phyloP scores from a whole-genome alignment of 2,797 vertebrate species.

The Chaenodraco wilsoni region DNA sequence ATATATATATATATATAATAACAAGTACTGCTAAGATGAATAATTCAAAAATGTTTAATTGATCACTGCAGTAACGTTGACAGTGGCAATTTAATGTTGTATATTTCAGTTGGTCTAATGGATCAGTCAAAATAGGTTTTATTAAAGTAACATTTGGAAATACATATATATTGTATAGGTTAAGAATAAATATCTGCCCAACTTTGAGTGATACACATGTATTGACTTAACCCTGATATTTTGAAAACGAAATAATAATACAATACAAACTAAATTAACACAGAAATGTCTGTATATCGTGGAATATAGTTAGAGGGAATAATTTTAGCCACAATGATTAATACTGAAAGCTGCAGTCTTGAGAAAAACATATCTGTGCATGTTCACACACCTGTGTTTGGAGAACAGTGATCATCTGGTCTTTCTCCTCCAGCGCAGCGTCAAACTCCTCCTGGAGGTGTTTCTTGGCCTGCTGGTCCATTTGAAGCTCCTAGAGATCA shows the following conservation, averaged over 20 bases:
- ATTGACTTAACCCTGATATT: no score
- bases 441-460: conserved; percentile 98
- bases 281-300: no score
- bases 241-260: no score
- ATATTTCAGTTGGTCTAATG: not conserved
- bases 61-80: not conserved
- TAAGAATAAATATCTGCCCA: not conserved
- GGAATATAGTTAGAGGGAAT: no score
- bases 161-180: not conserved
- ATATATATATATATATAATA: no score
- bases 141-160: not conserved
- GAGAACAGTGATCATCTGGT: conserved; percentile 95
- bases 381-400: conserved; percentile 89
- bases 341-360: not conserved
- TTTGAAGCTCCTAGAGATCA: conserved; percentile 91
- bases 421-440: conserved; percentile 94
- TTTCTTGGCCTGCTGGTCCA: conserved; percentile 98
- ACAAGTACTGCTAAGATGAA: not conserved
- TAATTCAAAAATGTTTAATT: not conserved
- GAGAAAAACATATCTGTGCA: not conserved
- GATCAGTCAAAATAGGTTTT: not conserved
- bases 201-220: not conserved
- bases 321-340: not conserved
- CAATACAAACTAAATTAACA: no score
- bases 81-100: not conserved